These are phyloP conservation scores for Myripristis murdjan DNA, from an alignment of 2,797 vertebrate genomes.

Conservation along the genomic window DNA sequence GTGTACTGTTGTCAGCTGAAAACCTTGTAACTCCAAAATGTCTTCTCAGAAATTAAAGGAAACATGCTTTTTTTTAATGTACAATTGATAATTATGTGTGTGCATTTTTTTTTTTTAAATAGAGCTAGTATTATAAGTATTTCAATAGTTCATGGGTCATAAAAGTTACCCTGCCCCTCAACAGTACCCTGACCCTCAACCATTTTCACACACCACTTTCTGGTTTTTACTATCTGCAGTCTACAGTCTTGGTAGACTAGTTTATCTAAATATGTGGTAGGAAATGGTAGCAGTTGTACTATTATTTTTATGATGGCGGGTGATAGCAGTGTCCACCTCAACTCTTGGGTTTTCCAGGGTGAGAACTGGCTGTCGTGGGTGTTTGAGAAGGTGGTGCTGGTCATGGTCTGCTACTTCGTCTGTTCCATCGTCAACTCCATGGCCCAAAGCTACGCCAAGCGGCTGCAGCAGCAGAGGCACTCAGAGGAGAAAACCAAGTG, in stretches of 20 bases:
- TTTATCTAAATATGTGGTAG: neutral
- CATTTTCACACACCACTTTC: neutral
- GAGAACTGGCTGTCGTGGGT: conserved; percentile 99
- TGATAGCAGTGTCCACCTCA: conserved; percentile 2
- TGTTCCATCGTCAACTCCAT: conserved; percentile 98
- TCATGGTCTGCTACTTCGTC: conserved; percentile 99
- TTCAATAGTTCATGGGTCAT: neutral
- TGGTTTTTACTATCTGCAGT: too few species aligned
- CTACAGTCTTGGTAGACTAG: neutral
- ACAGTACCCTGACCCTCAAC: neutral
- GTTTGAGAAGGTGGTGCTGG: conserved; percentile 97
- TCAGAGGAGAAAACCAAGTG: conserved; percentile 98
- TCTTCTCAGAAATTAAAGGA: neutral
- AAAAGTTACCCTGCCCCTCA: neutral
- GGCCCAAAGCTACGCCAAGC: conserved; percentile 98
- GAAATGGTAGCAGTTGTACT: neutral
- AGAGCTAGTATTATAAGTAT: too few species aligned
- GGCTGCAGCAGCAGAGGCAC: conserved; percentile 92
- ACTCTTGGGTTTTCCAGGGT: conserved; percentile 83
- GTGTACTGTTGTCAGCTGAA: neutral
- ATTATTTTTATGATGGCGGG: neutral
- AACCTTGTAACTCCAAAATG: neutral
- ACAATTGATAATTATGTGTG: neutral
- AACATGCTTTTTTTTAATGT: neutral
- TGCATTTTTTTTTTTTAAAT: too few species aligned